Conservation (phyloP, 2,888 invertebrate genomes). For the Cinara cedri region DNA sequence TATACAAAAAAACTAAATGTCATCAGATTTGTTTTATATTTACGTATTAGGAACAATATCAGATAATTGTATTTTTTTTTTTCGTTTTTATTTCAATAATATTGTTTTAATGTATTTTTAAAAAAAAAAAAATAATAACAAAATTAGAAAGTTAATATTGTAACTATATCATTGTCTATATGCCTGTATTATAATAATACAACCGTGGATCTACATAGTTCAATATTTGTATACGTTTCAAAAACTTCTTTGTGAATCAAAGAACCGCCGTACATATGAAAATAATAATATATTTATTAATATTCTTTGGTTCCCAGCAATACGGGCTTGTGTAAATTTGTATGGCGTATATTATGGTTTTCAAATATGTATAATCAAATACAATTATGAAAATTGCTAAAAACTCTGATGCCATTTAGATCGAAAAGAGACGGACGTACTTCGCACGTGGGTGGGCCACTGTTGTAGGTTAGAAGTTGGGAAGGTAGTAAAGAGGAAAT, state of each 20-base stretch:
- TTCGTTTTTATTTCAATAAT: neutral
- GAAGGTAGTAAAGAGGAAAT: no score
- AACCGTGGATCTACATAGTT: neutral
- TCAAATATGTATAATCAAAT: no score
- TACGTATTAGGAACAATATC: neutral
- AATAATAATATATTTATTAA: no score
- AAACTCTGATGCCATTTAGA: no score
- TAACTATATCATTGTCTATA: neutral
- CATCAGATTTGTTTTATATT: neutral
- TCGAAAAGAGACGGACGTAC: no score
- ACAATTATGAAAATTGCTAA: no score
- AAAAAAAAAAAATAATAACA: no score
- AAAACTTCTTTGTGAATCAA: neutral
- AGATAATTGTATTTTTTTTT: neutral
- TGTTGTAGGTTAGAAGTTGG: no score
- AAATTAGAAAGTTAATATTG: slow-evolving; percentile 6
- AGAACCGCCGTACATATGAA: neutral
- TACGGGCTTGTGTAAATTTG: no score
- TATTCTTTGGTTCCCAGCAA: no score
- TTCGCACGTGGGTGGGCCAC: no score
- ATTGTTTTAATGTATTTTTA: neutral
- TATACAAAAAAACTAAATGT: neutral
- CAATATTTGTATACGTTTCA: neutral
- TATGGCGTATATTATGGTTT: no score
- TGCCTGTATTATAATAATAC: neutral